Percentiles rank a stretch among this genome's conserved stretches.
Evolutionary conservation across 2,888 invertebrate genomes (phyloP).

Genomic region (Euphydryas editha): DNA sequence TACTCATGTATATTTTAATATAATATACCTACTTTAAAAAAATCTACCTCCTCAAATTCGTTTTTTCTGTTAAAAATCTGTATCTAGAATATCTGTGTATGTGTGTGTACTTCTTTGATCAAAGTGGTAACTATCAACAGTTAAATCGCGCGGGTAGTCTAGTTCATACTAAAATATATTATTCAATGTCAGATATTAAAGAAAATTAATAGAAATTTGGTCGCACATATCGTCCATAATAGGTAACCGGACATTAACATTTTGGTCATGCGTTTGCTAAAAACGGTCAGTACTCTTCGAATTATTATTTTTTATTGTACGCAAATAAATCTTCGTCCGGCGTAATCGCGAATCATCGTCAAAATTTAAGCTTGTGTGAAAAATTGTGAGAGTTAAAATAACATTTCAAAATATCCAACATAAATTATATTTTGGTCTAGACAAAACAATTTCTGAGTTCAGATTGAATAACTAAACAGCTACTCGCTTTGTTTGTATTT

Average conservation of each 20-base stretch:
- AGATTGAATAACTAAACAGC: constrained; percentile 36
- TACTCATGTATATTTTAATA: too few species aligned
- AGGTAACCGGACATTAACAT: neutral
- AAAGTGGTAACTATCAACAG: too few species aligned
- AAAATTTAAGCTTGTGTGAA: constrained; percentile 42
- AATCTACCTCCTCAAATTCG: too few species aligned
- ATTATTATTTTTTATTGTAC: neutral
- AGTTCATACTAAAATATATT: neutral
- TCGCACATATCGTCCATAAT: neutral
- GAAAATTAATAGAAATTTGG: neutral
- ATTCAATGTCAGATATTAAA: neutral
- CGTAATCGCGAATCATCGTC: constrained; percentile 40
- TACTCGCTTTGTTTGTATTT: constrained; percentile 24
- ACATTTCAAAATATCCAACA: constrained; percentile 39
- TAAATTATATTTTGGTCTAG: constrained; percentile 42
- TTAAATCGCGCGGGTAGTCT: too few species aligned
- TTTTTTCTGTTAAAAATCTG: too few species aligned
- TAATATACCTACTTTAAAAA: too few species aligned
- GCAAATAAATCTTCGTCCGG: constrained; percentile 40
- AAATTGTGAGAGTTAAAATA: constrained; percentile 39
- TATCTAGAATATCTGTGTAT: too few species aligned
- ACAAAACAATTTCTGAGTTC: constrained; percentile 39
- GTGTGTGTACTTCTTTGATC: too few species aligned
- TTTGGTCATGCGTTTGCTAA: neutral
- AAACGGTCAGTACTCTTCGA: neutral